A percentile compares a stretch with the other conserved stretches of the same genome.
Evolutionary conservation across 1,140 invertebrate genomes (phyloP).

Genomic region (Drosophila albomicans): DNA sequence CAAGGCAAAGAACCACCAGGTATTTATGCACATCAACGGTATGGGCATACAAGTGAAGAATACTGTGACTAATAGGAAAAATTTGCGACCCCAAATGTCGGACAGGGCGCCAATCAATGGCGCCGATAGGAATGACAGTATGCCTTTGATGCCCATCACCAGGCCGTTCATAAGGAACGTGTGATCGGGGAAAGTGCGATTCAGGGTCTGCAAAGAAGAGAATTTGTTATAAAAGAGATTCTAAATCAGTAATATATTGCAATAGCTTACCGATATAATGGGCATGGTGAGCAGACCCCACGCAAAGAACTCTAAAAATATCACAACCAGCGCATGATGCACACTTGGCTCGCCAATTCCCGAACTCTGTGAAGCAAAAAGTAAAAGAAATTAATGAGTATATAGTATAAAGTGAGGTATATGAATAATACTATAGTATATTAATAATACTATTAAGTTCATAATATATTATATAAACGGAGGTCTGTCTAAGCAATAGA

Average conservation of each 20-base stretch:
- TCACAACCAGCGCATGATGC: conserved; percentile 99
- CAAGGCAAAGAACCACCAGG: conserved; percentile 99
- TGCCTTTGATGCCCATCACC: conserved; percentile 99
- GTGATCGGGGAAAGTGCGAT: conserved; percentile 99
- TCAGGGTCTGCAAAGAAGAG: conserved; percentile 89
- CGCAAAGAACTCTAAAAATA: conserved; percentile 99
- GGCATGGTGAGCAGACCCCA: conserved; percentile 99
- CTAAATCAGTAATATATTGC: not conserved
- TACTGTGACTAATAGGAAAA: conserved; percentile 98
- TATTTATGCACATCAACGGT: conserved; percentile 99
- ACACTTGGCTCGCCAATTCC: conserved; percentile 97
- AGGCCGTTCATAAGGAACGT: conserved; percentile 99
- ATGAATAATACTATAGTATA: not conserved
- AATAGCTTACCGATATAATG: conserved; percentile 95
- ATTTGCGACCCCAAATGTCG: conserved; percentile 99
- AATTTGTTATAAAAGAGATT: not conserved
- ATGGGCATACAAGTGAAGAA: conserved; percentile 99
- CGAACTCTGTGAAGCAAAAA: conserved; percentile 86
- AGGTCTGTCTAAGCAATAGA: too few species aligned
- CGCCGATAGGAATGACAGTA: conserved; percentile 98
- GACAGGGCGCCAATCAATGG: conserved; percentile 98
- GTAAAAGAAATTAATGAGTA: conserved; percentile 11
- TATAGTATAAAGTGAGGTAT: not conserved
- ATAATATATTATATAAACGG: too few species aligned
- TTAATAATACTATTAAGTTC: not conserved